These are phyloP conservation scores for Meda fulgida DNA, from an alignment of 2,797 vertebrate species.

Conservation along the genomic window DNA sequence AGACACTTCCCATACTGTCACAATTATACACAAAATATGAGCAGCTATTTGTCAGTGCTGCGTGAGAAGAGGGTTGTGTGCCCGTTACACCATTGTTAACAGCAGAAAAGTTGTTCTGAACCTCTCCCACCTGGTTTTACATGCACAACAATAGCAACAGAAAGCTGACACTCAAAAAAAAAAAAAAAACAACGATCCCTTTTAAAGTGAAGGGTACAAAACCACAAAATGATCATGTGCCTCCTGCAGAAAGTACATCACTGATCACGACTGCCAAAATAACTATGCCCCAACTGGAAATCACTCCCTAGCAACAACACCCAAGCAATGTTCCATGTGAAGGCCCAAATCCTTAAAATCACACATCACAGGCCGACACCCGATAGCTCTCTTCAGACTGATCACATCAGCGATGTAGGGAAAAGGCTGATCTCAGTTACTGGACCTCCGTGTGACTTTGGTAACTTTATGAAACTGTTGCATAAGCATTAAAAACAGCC, in stretches of 20 bases:
- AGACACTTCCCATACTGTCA: conserved; percentile 39
- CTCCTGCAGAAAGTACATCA: conserved; percentile 5
- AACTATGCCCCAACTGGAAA: conserved; percentile 29
- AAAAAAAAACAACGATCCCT: conserved; percentile 11
- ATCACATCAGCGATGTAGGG: conserved; percentile 26
- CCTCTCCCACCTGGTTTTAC: conserved; percentile 68
- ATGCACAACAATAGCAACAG: conserved; percentile 70
- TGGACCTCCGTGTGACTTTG: conserved; percentile 34
- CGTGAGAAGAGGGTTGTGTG: conserved; percentile 17
- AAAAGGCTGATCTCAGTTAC: background rate
- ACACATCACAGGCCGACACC: conserved; percentile 32
- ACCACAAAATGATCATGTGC: conserved; percentile 20
- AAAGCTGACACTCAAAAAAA: conserved; percentile 59
- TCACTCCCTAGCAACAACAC: conserved; percentile 38
- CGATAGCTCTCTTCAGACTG: conserved; percentile 40
- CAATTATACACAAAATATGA: conserved; percentile 16
- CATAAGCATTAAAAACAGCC: conserved; percentile 45
- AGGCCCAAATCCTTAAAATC: conserved; percentile 45
- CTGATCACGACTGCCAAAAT: conserved; percentile 18
- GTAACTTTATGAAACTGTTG: conserved; percentile 39
- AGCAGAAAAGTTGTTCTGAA: conserved; percentile 71
- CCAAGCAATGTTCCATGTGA: conserved; percentile 21
- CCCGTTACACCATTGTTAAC: conserved; percentile 57
- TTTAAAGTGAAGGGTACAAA: conserved; percentile 29
- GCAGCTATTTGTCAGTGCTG: conserved; percentile 13